Conservation (phyloP, 2,113 vertebrate genomes). For the Sander vitreus region DNA sequence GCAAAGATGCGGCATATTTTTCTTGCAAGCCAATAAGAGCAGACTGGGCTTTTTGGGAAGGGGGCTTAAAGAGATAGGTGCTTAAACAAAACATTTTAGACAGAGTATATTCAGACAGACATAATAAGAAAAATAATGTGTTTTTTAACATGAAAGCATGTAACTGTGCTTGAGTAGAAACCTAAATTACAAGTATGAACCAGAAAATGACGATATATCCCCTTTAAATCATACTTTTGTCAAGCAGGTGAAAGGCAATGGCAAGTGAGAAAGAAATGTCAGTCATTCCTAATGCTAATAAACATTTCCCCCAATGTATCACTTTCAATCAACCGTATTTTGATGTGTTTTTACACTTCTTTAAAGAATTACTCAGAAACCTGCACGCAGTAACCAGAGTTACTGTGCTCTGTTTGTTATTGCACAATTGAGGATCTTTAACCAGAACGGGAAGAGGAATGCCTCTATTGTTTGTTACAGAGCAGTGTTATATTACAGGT, state of each 20-base stretch:
- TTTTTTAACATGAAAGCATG: too few species aligned
- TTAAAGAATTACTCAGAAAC: not conserved
- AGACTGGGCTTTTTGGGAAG: too few species aligned
- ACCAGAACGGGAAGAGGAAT: constrained; percentile 47
- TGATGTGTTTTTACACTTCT: not conserved
- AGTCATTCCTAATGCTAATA: not conserved
- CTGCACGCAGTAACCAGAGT: not conserved
- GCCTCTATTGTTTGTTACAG: constrained; percentile 52
- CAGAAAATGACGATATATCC: too few species aligned
- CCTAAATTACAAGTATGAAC: too few species aligned
- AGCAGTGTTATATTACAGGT: constrained; percentile 59
- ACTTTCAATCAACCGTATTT: not conserved
- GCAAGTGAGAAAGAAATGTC: not conserved
- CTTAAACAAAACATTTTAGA: too few species aligned
- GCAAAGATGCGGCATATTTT: too few species aligned
- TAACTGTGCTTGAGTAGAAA: too few species aligned
- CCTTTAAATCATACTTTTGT: not conserved
- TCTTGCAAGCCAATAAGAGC: too few species aligned
- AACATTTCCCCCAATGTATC: not conserved
- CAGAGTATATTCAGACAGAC: too few species aligned
- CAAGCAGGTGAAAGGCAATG: not conserved
- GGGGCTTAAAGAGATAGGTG: too few species aligned
- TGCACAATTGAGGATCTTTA: constrained; percentile 7
- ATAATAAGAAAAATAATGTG: too few species aligned
- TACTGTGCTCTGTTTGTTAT: not conserved